Base-by-base conservation (phyloP, 2,797 vertebrate genomes). In the Chromobotia macracanthus region DNA sequence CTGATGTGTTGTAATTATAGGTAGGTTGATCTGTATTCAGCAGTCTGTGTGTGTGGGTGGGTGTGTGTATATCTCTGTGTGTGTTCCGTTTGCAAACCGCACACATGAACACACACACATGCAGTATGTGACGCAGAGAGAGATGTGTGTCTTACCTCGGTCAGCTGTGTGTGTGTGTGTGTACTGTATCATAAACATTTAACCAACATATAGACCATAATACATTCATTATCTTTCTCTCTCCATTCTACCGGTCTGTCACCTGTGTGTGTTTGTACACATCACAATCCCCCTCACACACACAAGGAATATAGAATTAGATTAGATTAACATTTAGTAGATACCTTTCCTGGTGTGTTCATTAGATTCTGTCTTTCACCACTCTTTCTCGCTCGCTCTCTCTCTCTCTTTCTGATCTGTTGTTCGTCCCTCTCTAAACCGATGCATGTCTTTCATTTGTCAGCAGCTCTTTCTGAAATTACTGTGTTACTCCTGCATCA, bases 21-120 rank as follows among this genome's bases (percentile, higher is more conserved):
- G 92, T 93, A 94, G 92, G 92, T 93, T 88, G 84, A 75, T 89
- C 87, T 90, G 89, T 91, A 87, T 91, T 89, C 85, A 89, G 72
- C 19, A 18, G 53, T 82, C 25, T 86, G 79, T 79, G 31, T 87
- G 77, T 21, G 61, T 74, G 50, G 67, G 21, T 56, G 60, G 84
- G 81, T 88, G 82, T 77, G 69, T 71, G 35, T 82, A 75, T n/a
- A n/a, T 77, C 78, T 88, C 88, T 89, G 88, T 80, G 85, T 71
- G 82, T 72, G 44, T 72, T 77, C 50, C 16, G 48, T 51, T n/a
- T 23, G 38, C 80, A 80, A 75, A 60, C 55, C 51, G 72, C 56
- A 78, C 73, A 73, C 83, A 82, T 56, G 58, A 83, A 72, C 68
- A 79, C 80, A 70, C 79, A 84, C 83, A 76, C 83, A 78, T 81